Percentiles rank a stretch among this genome's conserved stretches.
Evolutionary conservation across 1,140 invertebrate species (phyloP).

Genomic region (Lepeophtheirus salmonis): DNA sequence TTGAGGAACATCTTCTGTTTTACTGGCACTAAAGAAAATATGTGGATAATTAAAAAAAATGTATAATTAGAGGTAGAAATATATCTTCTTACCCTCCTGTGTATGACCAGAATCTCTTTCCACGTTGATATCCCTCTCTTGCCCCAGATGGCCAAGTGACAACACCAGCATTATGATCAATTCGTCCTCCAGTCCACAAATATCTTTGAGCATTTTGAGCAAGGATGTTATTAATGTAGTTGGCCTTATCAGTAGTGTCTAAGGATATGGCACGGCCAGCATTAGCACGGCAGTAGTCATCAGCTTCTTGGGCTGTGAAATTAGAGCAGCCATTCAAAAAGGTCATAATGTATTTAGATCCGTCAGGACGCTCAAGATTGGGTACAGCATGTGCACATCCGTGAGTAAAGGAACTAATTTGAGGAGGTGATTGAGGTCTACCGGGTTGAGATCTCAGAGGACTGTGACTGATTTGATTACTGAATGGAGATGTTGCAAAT

Average conservation of each 20-base stretch:
- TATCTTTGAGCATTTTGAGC: neutral
- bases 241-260: slow-evolving; percentile 4
- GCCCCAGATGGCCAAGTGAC: slow-evolving; percentile 14
- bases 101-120: slow-evolving; percentile 11
- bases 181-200: slow-evolving; percentile 13
- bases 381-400: neutral
- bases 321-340: slow-evolving; percentile 4
- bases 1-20: slow-evolving; percentile 47
- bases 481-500: neutral
- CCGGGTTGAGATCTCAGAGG: neutral
- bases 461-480: neutral
- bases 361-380: neutral
- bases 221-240: slow-evolving; percentile 2
- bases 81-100: slow-evolving; percentile 15
- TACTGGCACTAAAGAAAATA: neutral
- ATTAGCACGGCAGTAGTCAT: neutral
- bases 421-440: neutral
- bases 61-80: neutral
- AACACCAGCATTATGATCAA: neutral
- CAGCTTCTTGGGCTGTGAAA: slow-evolving; percentile 7
- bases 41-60: neutral
- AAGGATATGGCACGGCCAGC: slow-evolving; percentile 7
- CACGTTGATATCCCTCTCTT: neutral
- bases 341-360: neutral
- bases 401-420: neutral